Evolutionary conservation across 2,113 vertebrate genomes (phyloP), one percentile per base, ranked within the genome.

Genomic region (Onychorhynchus coronatus): DNA sequence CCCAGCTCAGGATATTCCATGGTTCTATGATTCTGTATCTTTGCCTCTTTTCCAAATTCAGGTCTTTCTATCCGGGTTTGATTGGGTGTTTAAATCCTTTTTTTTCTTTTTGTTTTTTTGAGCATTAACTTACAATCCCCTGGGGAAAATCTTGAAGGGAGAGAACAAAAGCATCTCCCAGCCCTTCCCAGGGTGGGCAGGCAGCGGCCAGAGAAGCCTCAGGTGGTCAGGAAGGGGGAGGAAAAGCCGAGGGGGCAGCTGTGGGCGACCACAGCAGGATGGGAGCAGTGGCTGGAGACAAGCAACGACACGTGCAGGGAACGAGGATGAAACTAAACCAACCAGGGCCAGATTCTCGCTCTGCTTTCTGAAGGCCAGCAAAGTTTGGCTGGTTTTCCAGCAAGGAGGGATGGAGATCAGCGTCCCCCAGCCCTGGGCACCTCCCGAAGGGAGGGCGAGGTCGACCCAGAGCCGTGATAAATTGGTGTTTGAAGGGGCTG

Each of bases 231-330:
- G 6, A 87, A 28, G 31, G 0, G 15, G 52, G 39, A 83, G 63
- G 58, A 23, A 92, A 86, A 87, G 62, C 56, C 1, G 1, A 42
- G 24, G 28, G 70, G 30, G 17, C 1, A 11, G 62, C 50, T 91
- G 66, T 83, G 72, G 71, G 72, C 71, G 92, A 70, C 52, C 37
- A 4, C 92, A 72, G 37, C 20, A 87, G 15, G 44, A 59, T 56
- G 67, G 70, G 49, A 85, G 22, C 55, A 80, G 25, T 0, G 4
- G 81, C 63, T 61, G 2, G 5, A 83, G 52, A n/a, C 76, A 83
- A 62, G 68, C 49, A 58, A 66, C 42, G 72, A 94, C 96, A 91
- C 91, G 92, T 89, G 93, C 94, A 96, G 74, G 1, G 10, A 76
- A 49, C 0, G 6, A 55, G 77, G 75, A 88, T 39, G 72, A 94